Evolutionary conservation across 2,888 invertebrate genomes (phyloP), one percentile per base, ranked within the genome.

Genomic region (Apamea crenata): DNA sequence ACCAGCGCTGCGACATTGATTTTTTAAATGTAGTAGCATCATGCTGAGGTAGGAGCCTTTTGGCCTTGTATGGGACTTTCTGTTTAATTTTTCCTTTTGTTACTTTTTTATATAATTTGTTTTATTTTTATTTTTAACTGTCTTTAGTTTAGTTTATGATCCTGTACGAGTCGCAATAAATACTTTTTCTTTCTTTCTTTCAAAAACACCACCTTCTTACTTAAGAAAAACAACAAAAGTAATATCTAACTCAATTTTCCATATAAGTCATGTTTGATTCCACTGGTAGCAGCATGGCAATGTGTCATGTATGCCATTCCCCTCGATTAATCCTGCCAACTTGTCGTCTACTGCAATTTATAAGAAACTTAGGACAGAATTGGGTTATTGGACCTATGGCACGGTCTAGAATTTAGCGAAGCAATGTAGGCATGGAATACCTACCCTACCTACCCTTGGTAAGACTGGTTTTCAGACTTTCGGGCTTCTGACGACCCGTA

Each of bases 341-440:
- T 86, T 85, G 85, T 86, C 85, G 53, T 80, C 80, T 36, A 83
- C 32, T 69, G 83, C 85, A 83, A 85, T 85, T 85, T 86, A 73
- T 85, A 83, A 80, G 80, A 85, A 85, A 85, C 74, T 85, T 86
- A 21, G 44, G 86, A 86, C 85, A 86, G 83, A 85, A 86, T 77
- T 86, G 80, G 86, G 85, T 86, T 86, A 77, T 56, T 59, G 63
- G 44, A 75, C 61, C 72, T 59, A 32, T 25, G 53, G 40, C 47
- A 32, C 59, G n/a, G 25, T 50, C 82, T 85, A 79, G 63, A 73
- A 53, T 44, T 56, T 67, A 85, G 32, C 5, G 10, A 7, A 1
- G 36, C 73, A 73, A 78, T 78, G 66, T 67, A 47, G 8, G 56
- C 74, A n/a, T 75, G n/a, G 65, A 18, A 40, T 12, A n/a, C n/a